A percentile compares a stretch with the other conserved stretches of the same genome.
phyloP scores from a whole-genome alignment of 2,797 vertebrate genomes.

The Sebastes aleutianus region DNA sequence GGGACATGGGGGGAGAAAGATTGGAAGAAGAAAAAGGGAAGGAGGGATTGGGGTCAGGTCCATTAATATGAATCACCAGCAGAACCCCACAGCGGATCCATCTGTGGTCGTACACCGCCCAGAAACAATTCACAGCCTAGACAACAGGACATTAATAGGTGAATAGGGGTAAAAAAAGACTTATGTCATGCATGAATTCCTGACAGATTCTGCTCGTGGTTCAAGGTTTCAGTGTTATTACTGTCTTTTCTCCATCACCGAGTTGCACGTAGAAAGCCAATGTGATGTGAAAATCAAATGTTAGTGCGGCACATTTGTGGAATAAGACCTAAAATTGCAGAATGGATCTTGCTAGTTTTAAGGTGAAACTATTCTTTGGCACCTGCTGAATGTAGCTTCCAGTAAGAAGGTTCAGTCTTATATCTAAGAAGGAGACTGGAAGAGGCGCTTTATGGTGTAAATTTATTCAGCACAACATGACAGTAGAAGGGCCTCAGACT shows the following conservation, averaged over 20 bases:
- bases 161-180: constrained; percentile 46
- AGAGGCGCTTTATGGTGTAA: constrained; percentile 28
- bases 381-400: not conserved
- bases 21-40: constrained; percentile 68
- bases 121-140: constrained; percentile 64
- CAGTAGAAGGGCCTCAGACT: not conserved
- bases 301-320: not conserved
- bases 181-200: constrained; percentile 51
- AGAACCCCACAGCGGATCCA: constrained; percentile 76
- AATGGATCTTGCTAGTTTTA: not conserved
- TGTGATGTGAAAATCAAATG: constrained; percentile 32
- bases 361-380: not conserved
- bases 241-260: constrained; percentile 10
- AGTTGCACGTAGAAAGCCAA: not conserved
- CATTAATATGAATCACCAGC: constrained; percentile 81
- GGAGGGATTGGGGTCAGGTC: constrained; percentile 70
- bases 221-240: constrained; percentile 28
- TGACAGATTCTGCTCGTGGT: constrained; percentile 26
- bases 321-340: not conserved
- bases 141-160: constrained; percentile 63
- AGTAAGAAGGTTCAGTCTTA: not conserved
- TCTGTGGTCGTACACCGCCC: constrained; percentile 63
- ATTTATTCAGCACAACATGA: constrained; percentile 46
- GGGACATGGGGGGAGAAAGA: constrained; percentile 38
- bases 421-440: constrained; percentile 13